phyloP scores from a whole-genome alignment of 1,140 invertebrate species.

The Apis laboriosa region DNA sequence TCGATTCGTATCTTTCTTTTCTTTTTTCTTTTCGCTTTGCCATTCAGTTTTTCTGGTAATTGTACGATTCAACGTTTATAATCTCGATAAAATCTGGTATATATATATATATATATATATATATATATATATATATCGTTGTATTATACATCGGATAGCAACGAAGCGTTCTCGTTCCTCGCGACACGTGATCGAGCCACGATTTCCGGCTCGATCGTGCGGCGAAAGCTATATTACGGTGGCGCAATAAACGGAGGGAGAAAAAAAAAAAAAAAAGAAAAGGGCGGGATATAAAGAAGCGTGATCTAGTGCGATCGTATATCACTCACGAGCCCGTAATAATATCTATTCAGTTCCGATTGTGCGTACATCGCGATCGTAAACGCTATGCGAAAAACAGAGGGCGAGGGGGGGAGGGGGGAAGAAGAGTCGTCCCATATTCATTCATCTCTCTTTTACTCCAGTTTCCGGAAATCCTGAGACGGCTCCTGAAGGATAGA shows the following conservation, averaged over 20 bases:
- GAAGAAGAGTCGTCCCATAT: conserved; percentile 8
- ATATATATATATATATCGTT: background rate
- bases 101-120: too few species aligned
- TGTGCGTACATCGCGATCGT: conserved; percentile 26
- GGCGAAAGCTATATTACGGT: conserved; percentile 40
- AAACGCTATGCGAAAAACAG: conserved; percentile 26
- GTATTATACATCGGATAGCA: background rate
- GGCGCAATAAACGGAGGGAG: conserved; percentile 5
- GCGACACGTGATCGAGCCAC: conserved; percentile 50
- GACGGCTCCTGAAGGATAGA: background rate
- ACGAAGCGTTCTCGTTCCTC: conserved; percentile 41
- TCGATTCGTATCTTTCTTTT: background rate
- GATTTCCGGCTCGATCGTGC: conserved; percentile 58
- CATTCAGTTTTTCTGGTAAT: too few species aligned
- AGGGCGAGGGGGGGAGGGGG: too few species aligned
- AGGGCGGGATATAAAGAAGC: conserved; percentile 40
- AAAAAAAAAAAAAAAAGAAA: conserved; percentile 51
- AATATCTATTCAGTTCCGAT: conserved; percentile 65
- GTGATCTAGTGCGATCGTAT: conserved; percentile 33
- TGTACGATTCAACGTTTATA: too few species aligned
- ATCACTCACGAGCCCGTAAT: conserved; percentile 58
- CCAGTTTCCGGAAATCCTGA: conserved; percentile 66
- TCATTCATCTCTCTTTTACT: conserved; percentile 61
- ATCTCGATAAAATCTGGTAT: too few species aligned
- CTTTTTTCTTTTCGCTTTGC: background rate